Base-by-base conservation (phyloP, 2,113 vertebrate species). In the Colistium nudipinnis region DNA sequence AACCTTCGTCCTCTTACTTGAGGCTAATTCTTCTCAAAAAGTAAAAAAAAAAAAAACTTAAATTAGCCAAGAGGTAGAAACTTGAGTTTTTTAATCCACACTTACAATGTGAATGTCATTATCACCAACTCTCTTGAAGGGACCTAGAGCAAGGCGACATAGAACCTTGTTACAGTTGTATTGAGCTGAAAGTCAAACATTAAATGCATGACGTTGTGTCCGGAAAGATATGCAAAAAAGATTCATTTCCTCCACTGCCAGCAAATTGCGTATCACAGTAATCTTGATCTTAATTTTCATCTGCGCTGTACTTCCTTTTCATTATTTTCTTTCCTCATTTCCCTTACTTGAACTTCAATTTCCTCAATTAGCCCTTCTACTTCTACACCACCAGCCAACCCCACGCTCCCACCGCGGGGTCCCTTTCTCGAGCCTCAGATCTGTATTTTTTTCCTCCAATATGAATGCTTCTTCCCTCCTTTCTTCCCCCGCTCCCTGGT, bases 301-400 rank as follows among this genome's bases (percentile, higher is more conserved):
- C 63, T 57, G 0, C 60, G 62, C 59, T 66, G 35, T 63, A 53
- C 41, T 68, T 83, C 71, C 68, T 51, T 77, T 78, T 71, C 78
- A 76, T 80, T 78, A 82, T 78, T 82, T 85, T 75, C 63, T 71
- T 74, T 80, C 22, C 70, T 62, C 49, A 65, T 83, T 78, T 82
- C 70, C 75, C 41, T 73, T 60, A 69, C 56, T 66, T 4, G 1
- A 51, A 64, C 63, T 72, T 47, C 64, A 78, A 73, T 85, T 85
- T 88, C 74, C 74, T 76, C 70, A 68, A 85, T 85, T 80, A 85
- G 52, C 74, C 52, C 41, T 51, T 74, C 19, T 7, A 25, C 35
- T 28, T 43, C 48, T 7, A n/a, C 4, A 13, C 35, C 25, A 30
- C 12, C 6, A 13, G 27, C 30, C 51, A n/a, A n/a, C 31, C 51